These are phyloP conservation scores for Actinemys pallida DNA, from an alignment of 2,113 vertebrate species.

Conservation along the genomic window DNA sequence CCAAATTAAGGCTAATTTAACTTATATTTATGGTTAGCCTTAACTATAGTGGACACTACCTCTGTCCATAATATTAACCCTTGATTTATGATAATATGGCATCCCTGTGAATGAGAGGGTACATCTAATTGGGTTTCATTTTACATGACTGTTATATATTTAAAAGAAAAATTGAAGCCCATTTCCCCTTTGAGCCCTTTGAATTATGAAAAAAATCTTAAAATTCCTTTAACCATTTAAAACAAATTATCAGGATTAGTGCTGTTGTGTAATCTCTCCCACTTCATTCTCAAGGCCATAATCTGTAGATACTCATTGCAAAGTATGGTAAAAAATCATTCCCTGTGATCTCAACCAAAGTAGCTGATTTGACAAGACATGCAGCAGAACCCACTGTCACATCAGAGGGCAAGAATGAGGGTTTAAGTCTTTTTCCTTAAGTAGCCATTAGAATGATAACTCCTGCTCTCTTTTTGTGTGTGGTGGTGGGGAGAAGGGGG, in stretches of 20 bases:
- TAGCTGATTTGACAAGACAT: conserved; percentile 17
- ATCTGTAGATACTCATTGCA: background rate
- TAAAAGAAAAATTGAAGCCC: conserved; percentile 32
- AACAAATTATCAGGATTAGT: conserved; percentile 40
- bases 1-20: background rate
- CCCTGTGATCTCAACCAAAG: conserved; percentile 13
- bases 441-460: conserved; percentile 27
- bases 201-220: conserved; percentile 8
- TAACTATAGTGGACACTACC: background rate
- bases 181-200: background rate
- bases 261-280: conserved; percentile 39
- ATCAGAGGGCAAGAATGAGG: conserved; percentile 14
- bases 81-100: background rate
- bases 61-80: background rate
- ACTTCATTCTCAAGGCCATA: background rate
- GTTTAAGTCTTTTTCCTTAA: conserved; percentile 44
- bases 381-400: background rate
- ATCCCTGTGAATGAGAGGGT: background rate
- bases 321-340: conserved; percentile 42
- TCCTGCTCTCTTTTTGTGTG: background rate
- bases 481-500: conserved; percentile 29
- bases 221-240: conserved; percentile 33
- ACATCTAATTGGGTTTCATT: conserved; percentile 2
- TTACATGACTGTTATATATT: background rate
- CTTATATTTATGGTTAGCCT: background rate